Evolutionary conservation across 2,888 invertebrate species (phyloP).

Genomic region (Eupithecia centaureata): DNA sequence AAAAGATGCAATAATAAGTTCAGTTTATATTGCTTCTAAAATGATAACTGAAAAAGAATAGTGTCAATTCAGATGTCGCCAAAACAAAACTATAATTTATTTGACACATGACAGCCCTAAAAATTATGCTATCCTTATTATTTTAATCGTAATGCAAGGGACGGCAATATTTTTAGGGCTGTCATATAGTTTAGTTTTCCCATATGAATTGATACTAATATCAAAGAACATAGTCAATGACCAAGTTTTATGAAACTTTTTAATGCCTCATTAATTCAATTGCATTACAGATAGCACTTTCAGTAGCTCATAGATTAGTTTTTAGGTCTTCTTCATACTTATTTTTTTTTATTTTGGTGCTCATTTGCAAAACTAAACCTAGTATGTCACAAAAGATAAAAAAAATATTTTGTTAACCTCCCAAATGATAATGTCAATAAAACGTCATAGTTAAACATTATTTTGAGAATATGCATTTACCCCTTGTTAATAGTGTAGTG

Average conservation of each 20-base stretch:
- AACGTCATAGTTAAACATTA: slow-evolving; percentile 54
- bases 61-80: too few relatives aligned
- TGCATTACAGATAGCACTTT: background rate
- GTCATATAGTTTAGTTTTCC: too few relatives aligned
- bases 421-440: slow-evolving; percentile 36
- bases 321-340: background rate
- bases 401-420: slow-evolving; percentile 24
- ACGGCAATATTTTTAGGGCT: too few relatives aligned
- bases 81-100: too few relatives aligned
- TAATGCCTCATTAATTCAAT: background rate
- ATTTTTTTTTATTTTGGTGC: slow-evolving; percentile 27
- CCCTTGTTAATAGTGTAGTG: slow-evolving; percentile 64
- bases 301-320: background rate
- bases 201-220: too few relatives aligned
- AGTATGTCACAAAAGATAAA: slow-evolving; percentile 34
- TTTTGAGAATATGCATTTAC: slow-evolving; percentile 78
- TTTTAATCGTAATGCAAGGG: too few relatives aligned
- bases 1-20: background rate
- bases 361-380: slow-evolving; percentile 25
- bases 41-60: background rate
- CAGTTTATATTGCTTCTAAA: background rate
- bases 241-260: slow-evolving; percentile 3
- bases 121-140: too few relatives aligned
- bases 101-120: too few relatives aligned
- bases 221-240: background rate